A percentile compares a stretch with the other conserved stretches of the same genome.
These are phyloP conservation scores for Xyrichtys novacula DNA, from an alignment of 2,797 vertebrate species.

Conservation along the genomic window DNA sequence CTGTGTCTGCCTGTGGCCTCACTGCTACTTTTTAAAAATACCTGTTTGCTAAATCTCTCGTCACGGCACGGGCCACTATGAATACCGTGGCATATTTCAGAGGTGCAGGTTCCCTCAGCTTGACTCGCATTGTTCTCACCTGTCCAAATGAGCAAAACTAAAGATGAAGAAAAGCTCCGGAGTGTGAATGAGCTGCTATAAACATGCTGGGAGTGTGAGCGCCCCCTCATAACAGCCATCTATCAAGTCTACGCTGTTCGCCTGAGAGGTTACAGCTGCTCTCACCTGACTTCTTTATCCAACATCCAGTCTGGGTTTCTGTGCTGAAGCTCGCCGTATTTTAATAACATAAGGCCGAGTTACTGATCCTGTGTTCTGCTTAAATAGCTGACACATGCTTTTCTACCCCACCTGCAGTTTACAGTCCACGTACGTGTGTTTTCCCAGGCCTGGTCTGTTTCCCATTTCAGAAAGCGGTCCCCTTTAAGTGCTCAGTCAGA, in stretches of 20 bases:
- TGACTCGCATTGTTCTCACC: slow-evolving; percentile 19
- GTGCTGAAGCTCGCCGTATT: slow-evolving; percentile 13
- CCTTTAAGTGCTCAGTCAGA: slow-evolving; percentile 59
- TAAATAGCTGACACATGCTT: slow-evolving; percentile 47
- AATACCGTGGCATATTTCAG: neutral
- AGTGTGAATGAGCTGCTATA: slow-evolving; percentile 43
- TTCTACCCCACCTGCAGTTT: slow-evolving; percentile 51
- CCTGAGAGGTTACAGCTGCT: slow-evolving; percentile 49
- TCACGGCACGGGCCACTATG: neutral
- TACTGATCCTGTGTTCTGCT: slow-evolving; percentile 23
- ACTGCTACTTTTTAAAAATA: no score
- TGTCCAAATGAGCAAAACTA: slow-evolving; percentile 32
- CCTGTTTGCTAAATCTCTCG: no score
- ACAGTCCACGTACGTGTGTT: slow-evolving; percentile 18
- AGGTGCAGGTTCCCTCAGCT: neutral
- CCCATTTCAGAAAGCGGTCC: slow-evolving; percentile 34
- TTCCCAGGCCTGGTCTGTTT: slow-evolving; percentile 44
- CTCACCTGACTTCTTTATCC: slow-evolving; percentile 21
- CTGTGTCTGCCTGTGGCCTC: no score
- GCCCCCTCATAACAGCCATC: slow-evolving; percentile 22
- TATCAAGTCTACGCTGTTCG: slow-evolving; percentile 24
- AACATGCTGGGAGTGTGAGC: slow-evolving; percentile 30
- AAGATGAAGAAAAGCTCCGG: slow-evolving; percentile 16
- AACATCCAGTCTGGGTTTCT: slow-evolving; percentile 20
- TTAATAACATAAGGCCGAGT: slow-evolving; percentile 13